These are phyloP conservation scores for Halcyon badia DNA, from an alignment of 2,797 vertebrate species.

Conservation along the genomic window DNA sequence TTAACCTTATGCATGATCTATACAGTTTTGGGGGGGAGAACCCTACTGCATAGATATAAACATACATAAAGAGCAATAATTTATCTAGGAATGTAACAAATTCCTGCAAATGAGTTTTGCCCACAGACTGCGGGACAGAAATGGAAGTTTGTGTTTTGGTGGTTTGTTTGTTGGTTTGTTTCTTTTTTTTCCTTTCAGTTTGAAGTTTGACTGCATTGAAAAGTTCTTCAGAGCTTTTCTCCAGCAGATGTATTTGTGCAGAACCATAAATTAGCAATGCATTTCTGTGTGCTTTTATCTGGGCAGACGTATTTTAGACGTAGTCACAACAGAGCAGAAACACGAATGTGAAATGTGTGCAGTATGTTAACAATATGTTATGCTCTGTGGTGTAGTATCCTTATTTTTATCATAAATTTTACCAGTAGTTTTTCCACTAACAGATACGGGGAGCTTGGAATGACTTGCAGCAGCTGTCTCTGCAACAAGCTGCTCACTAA, in stretches of 20 bases:
- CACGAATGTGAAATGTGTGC: slow-evolving; percentile 11
- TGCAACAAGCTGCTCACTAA: background rate
- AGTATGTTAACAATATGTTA: slow-evolving; percentile 50
- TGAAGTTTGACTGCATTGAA: background rate
- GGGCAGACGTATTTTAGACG: background rate
- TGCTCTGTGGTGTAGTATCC: background rate
- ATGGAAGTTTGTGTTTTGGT: background rate
- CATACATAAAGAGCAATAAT: background rate
- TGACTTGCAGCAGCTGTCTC: slow-evolving; percentile 52
- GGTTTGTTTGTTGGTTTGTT: too few relatives aligned
- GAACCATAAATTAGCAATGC: slow-evolving; percentile 10
- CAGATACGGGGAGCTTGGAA: background rate
- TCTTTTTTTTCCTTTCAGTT: background rate
- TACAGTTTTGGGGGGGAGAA: background rate
- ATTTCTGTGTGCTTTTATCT: slow-evolving; percentile 33
- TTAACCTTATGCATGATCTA: background rate
- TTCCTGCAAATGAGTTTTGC: background rate
- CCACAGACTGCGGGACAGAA: background rate
- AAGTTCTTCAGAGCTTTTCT: slow-evolving; percentile 8
- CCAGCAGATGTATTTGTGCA: slow-evolving; percentile 1
- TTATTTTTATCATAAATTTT: slow-evolving; percentile 27
- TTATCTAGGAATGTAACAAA: background rate
- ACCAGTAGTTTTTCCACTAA: slow-evolving; percentile 47
- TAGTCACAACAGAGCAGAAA: slow-evolving; percentile 43
- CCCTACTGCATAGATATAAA: too few relatives aligned